These are phyloP conservation scores for Pristiophorus japonicus DNA, from an alignment of 2,113 vertebrate species.

Conservation along the genomic window DNA sequence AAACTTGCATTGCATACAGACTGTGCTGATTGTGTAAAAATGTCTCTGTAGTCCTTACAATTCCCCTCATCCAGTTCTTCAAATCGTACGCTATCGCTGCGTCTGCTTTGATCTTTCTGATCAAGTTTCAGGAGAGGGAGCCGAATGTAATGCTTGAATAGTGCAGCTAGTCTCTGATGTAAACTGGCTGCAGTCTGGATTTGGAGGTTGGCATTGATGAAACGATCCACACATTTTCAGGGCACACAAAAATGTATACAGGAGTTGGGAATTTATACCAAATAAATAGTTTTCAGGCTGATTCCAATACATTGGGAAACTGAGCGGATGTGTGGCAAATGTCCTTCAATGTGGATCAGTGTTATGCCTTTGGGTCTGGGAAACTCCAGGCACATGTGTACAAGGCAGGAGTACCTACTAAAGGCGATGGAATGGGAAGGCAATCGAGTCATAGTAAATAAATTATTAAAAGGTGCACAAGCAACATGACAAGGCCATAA, in stretches of 20 bases:
- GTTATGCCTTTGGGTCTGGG: background rate
- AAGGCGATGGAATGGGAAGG: background rate
- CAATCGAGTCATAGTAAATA: background rate
- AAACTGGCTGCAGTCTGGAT: background rate
- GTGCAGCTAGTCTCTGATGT: background rate
- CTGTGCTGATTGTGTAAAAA: background rate
- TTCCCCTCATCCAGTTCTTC: background rate
- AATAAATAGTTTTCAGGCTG: background rate
- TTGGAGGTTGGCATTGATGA: background rate
- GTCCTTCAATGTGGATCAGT: background rate
- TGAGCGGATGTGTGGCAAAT: background rate
- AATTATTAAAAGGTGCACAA: background rate
- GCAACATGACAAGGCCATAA: background rate
- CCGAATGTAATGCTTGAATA: background rate
- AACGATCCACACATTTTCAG: background rate
- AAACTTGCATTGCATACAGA: background rate
- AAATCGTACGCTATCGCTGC: background rate
- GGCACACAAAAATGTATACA: background rate
- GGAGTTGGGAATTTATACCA: background rate
- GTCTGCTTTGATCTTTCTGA: background rate
- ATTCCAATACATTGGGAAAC: background rate
- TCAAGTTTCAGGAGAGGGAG: background rate
- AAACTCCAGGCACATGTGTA: background rate
- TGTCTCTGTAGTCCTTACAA: background rate
- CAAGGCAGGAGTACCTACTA: background rate